Conservation (phyloP, 2,113 vertebrate species). For the Cranoglanis bouderius region DNA sequence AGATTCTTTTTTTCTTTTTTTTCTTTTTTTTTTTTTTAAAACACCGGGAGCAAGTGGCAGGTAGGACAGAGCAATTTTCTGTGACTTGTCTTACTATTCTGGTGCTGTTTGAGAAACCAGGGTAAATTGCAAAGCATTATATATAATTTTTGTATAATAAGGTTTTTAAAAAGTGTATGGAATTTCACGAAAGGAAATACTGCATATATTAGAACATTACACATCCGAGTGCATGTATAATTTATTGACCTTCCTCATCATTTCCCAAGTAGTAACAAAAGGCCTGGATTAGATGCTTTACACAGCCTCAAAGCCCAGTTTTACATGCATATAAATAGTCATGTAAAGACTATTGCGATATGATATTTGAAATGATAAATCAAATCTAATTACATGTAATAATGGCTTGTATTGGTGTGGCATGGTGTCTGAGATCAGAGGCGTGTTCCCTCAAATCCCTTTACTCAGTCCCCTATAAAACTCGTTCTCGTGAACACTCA, state of each 20-base stretch:
- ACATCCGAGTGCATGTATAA: background rate
- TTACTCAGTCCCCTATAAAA: background rate
- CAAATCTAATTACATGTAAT: slow-evolving; percentile 5
- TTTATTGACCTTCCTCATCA: background rate
- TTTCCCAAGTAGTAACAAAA: background rate
- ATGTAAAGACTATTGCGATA: background rate
- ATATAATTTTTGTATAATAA: background rate
- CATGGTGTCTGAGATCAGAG: background rate
- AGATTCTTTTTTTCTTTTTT: background rate
- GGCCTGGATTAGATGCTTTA: background rate
- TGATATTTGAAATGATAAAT: background rate
- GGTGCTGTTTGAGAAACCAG: background rate
- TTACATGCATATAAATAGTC: background rate
- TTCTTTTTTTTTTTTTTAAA: background rate
- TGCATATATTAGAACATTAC: background rate
- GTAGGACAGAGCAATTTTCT: slow-evolving; percentile 17
- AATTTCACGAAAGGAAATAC: background rate
- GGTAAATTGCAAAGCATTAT: background rate
- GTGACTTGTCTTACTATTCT: background rate
- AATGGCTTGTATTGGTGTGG: background rate
- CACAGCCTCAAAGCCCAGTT: background rate
- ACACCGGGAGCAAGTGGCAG: background rate
- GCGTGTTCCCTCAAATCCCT: background rate
- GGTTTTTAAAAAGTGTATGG: slow-evolving; percentile 6
- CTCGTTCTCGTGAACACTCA: background rate